Conservation (phyloP, 2,888 invertebrate species). For the Dendrolimus pini region DNA sequence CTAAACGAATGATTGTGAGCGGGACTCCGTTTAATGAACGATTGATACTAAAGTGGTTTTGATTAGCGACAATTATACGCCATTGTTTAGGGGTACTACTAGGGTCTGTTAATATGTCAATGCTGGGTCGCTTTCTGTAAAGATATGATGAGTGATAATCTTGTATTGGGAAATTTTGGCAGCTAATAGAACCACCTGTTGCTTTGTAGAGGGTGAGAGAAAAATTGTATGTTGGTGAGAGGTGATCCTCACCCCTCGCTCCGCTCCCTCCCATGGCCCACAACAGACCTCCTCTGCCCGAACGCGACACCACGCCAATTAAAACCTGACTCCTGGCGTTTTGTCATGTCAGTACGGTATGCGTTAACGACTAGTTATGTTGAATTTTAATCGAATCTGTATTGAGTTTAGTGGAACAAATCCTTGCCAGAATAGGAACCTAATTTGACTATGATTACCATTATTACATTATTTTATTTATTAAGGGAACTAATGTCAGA, state of each 20-base stretch:
- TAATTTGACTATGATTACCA: too few species aligned
- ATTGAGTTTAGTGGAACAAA: too few species aligned
- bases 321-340: slow-evolving; percentile 56
- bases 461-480: too few species aligned
- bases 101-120: slow-evolving; percentile 16
- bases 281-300: slow-evolving; percentile 20
- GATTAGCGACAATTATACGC: slow-evolving; percentile 44
- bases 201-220: slow-evolving; percentile 48
- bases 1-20: slow-evolving; percentile 72
- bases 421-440: too few species aligned
- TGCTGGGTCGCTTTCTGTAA: slow-evolving; percentile 17
- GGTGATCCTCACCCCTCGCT: slow-evolving; percentile 16
- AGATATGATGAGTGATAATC: slow-evolving; percentile 19
- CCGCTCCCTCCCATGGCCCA: slow-evolving; percentile 12
- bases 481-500: too few species aligned
- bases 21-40: slow-evolving; percentile 63
- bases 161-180: slow-evolving; percentile 35
- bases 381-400: slow-evolving; percentile 35
- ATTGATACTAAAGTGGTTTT: slow-evolving; percentile 60
- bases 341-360: slow-evolving; percentile 34
- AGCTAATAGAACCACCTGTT: slow-evolving; percentile 58
- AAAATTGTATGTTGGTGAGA: slow-evolving; percentile 47
- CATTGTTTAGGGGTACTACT: slow-evolving; percentile 25
- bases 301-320: slow-evolving; percentile 57
- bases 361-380: slow-evolving; percentile 32